Base-by-base conservation (phyloP, 2,113 vertebrate genomes). In the Neotoma lepida region DNA sequence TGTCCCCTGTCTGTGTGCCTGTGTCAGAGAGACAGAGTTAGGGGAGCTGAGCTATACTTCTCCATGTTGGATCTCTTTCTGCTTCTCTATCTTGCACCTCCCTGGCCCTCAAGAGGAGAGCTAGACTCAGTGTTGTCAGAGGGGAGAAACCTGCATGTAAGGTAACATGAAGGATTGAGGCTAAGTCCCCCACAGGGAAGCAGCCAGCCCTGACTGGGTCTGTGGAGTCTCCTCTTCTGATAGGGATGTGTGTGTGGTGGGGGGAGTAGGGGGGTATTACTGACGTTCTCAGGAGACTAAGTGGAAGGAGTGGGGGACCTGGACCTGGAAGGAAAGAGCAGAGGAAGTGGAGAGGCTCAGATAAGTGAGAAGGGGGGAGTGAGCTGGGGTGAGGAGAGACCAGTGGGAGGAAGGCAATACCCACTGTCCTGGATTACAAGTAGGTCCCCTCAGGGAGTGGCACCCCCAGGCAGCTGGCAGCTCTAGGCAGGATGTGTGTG, bases 401-500 rank as follows among this genome's bases (percentile, higher is more conserved):
- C 44, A 30, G 63, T 28, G 77, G n/a, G 73, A 63, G 30, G 76
- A 70, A 54, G 80, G 33, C 54, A 51, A 28, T 58, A 70, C 66
- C 86, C 61, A 17, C 41, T 81, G 68, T 56, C 54, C 80, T 76
- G 94, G 74, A 63, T 96, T 82, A 24, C 3, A 61, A n/a, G 78
- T 76, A 88, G 87, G 54, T n/a, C 87, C 68, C 78, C 91, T 73
- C 56, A 49, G 74, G 91, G 95, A 91, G 73, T 66, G 66, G 87
- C 93, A 71, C 86, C 93, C 95, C 85, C 24, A 56, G 85, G 90
- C 95, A 94, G 92, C 94, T 96, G 96, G 94, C 89, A 93, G 94
- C 84, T 95, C 92, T 84, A 24, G 82, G 92, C 92, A 96, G 96
- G 96, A 94, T 96, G 88, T 96, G 80, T 70, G 87, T 74, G 63